Evolutionary conservation across 2,113 vertebrate genomes (phyloP).

Genomic region (Aramus guarauna): DNA sequence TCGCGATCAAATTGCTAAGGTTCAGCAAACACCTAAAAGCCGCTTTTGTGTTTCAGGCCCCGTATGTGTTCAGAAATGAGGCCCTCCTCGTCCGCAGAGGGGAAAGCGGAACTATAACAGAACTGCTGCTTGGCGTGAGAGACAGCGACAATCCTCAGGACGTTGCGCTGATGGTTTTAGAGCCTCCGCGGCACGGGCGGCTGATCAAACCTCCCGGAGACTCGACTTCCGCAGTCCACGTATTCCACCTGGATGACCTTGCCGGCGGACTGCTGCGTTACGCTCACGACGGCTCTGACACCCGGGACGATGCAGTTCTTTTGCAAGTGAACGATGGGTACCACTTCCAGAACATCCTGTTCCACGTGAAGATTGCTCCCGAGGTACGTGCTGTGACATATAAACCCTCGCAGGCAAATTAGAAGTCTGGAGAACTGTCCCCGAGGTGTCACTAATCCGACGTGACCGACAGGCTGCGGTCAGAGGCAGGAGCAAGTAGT

Average conservation of each 20-base stretch:
- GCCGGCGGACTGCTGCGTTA: slow-evolving; percentile 79
- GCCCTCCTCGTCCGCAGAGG: slow-evolving; percentile 73
- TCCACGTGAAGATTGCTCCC: slow-evolving; percentile 73
- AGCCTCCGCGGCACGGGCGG: slow-evolving; percentile 80
- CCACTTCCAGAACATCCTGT: slow-evolving; percentile 86
- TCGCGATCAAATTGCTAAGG: not conserved
- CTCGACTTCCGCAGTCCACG: not conserved
- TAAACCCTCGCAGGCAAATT: not conserved
- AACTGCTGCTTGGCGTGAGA: slow-evolving; percentile 78
- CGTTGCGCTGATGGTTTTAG: slow-evolving; percentile 80
- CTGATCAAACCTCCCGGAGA: slow-evolving; percentile 69
- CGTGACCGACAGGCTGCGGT: rapidly evolving
- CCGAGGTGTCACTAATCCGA: not conserved
- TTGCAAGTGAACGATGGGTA: slow-evolving; percentile 89
- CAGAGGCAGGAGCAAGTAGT: not conserved
- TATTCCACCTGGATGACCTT: slow-evolving; percentile 82
- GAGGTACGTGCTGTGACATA: slow-evolving; percentile 72
- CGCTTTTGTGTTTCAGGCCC: slow-evolving; percentile 74
- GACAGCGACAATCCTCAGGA: slow-evolving; percentile 90
- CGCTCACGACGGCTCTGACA: slow-evolving; percentile 79
- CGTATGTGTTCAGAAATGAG: slow-evolving; percentile 80
- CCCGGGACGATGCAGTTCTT: slow-evolving; percentile 71
- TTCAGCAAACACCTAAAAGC: not conserved
- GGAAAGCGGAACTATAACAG: slow-evolving; percentile 72
- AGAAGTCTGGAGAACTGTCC: not conserved